Evolutionary conservation across 2,797 vertebrate genomes (phyloP).

Genomic region (Molothrus ater): DNA sequence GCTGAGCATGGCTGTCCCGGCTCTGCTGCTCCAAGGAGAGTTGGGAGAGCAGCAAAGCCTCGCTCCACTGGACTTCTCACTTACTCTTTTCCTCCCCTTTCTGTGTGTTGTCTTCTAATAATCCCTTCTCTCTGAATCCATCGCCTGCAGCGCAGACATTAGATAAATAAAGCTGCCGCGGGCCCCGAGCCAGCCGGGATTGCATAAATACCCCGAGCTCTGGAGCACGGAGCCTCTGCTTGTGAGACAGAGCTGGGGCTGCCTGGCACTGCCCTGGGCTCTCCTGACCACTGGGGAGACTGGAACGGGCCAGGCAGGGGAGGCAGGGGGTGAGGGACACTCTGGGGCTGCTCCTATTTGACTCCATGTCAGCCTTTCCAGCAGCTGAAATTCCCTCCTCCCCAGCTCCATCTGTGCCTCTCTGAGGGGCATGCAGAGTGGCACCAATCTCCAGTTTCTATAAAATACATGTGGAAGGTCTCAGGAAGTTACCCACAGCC

Average conservation of each 20-base stretch:
- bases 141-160: constrained; percentile 59
- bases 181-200: constrained; percentile 44
- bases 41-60: background rate
- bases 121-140: constrained; percentile 59
- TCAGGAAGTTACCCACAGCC: background rate
- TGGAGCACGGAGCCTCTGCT: constrained; percentile 22
- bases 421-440: background rate
- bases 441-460: background rate
- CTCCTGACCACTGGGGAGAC: background rate
- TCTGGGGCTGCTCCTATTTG: background rate
- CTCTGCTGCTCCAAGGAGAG: background rate
- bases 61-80: background rate
- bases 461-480: background rate
- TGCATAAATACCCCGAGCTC: constrained; percentile 53
- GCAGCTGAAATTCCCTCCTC: background rate
- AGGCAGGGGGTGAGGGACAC: background rate
- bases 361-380: background rate
- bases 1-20: fast-evolving
- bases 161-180: constrained; percentile 61
- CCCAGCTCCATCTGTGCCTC: background rate
- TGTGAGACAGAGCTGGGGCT: background rate
- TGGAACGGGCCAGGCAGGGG: background rate
- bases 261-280: background rate
- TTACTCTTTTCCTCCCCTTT: constrained; percentile 16
- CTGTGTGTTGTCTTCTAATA: constrained; percentile 51